These are phyloP conservation scores for Catharus fuscescens DNA, from an alignment of 2,113 vertebrate species.

Conservation along the genomic window DNA sequence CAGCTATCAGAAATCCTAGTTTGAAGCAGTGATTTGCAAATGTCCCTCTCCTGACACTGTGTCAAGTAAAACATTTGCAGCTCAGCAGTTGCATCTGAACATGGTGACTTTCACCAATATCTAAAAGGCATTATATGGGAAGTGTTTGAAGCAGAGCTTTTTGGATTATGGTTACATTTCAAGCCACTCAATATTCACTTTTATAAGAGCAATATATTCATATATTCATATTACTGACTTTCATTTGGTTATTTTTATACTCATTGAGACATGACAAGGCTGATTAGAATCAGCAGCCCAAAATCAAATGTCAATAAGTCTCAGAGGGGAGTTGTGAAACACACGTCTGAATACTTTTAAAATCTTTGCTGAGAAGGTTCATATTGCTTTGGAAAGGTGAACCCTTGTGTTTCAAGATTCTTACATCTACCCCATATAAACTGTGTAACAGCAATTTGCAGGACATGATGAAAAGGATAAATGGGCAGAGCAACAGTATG, in stretches of 20 bases:
- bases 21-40: background rate
- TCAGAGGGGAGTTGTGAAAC: background rate
- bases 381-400: background rate
- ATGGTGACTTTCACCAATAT: background rate
- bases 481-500: background rate
- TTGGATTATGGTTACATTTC: constrained; percentile 8
- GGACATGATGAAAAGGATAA: background rate
- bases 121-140: background rate
- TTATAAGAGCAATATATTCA: constrained; percentile 8
- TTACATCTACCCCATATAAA: background rate
- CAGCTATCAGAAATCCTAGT: background rate
- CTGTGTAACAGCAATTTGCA: background rate
- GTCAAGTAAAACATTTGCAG: background rate
- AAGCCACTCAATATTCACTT: background rate
- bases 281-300: constrained; percentile 9
- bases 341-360: background rate
- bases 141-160: constrained; percentile 17
- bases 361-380: background rate
- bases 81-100: background rate
- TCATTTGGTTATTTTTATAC: constrained; percentile 13
- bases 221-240: constrained; percentile 15
- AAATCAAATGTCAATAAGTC: constrained; percentile 1
- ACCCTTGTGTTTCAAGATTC: background rate
- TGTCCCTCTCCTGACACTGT: background rate
- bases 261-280: background rate